Evolutionary conservation across 2,797 vertebrate genomes (phyloP), one percentile per base, ranked within the genome.

Genomic region (Bryconaethiops microstoma): DNA sequence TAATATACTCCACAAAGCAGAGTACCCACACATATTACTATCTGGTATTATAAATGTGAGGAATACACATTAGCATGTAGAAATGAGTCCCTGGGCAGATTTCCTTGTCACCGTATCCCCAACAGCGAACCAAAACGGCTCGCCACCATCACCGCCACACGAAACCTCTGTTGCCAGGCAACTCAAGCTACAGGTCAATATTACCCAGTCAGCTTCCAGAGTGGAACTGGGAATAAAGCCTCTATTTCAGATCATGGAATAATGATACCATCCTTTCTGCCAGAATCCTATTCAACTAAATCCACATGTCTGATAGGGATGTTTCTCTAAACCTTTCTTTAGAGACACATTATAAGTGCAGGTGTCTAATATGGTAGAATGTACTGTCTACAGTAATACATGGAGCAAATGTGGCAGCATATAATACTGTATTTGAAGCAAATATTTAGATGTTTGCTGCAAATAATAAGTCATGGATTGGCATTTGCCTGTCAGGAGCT

Each of bases 131-230:
- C 19, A 7, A 10, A 23, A 23, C 55, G 7, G 21, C n/a, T 17
- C 19, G 16, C 39, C 39, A n/a, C 64, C 35, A 42, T 19, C 19
- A 57, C 25, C 25, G 16, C 68, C 45, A 70, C 68, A 68, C 5
- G 67, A 86, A 86, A 83, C 76, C 69, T 83, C 78, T 88, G 93
- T 95, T 93, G 93, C 93, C 89, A 92, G 82, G 94, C 93, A 93
- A 94, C 93, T 64, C 70, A 1, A 60, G 45, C 42, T 85, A 79
- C 86, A 21, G 90, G 92, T 94, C 92, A 93, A 90, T 93, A 91
- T 87, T 77, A 92, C 79, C 81, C 88, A 85, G 84, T 82, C 52
- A 68, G 64, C 79, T 68, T 87, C 85, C 79, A 55, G 83, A 63
- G 42, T 81, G 77, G 86, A 81, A 89, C 85, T 86, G 82, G 70